A percentile compares a stretch with the other conserved stretches of the same genome.
Evolutionary conservation across 2,113 vertebrate genomes (phyloP).

Genomic region (Rattus norvegicus): DNA sequence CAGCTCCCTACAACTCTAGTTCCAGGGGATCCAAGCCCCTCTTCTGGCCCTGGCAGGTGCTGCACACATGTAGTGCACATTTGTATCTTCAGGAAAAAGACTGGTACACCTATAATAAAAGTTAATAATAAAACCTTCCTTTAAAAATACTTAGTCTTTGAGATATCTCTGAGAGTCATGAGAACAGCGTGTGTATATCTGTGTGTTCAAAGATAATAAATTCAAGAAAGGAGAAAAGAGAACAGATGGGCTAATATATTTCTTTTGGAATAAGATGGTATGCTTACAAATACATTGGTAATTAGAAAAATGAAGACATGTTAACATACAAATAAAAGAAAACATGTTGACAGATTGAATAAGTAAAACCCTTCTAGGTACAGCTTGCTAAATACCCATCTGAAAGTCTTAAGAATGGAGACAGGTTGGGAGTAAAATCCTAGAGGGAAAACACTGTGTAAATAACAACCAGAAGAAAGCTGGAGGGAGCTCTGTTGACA

Average conservation of each 20-base stretch:
- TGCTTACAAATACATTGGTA: not conserved
- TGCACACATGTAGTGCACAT: not conserved
- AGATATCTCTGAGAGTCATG: not conserved
- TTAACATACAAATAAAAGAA: not conserved
- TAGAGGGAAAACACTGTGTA: not conserved
- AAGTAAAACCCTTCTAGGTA: not conserved
- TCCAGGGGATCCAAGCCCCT: not conserved
- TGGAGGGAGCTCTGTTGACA: not conserved
- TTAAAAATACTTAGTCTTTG: not conserved
- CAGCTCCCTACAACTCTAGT: not conserved
- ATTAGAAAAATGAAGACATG: constrained; percentile 19
- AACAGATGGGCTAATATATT: not conserved
- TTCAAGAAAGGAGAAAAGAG: not conserved
- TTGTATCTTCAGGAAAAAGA: not conserved
- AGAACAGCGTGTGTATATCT: not conserved
- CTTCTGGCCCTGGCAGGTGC: not conserved
- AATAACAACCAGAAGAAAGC: too few relatives aligned
- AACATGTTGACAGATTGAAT: not conserved
- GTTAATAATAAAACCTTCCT: not conserved
- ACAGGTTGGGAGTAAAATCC: not conserved
- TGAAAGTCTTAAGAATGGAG: not conserved
- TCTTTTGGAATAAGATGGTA: not conserved
- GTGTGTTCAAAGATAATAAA: not conserved
- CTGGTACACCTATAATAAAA: not conserved
- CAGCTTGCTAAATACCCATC: not conserved